These are phyloP conservation scores for Anthoscopus minutus DNA, from an alignment of 2,113 vertebrate species.

Conservation along the genomic window DNA sequence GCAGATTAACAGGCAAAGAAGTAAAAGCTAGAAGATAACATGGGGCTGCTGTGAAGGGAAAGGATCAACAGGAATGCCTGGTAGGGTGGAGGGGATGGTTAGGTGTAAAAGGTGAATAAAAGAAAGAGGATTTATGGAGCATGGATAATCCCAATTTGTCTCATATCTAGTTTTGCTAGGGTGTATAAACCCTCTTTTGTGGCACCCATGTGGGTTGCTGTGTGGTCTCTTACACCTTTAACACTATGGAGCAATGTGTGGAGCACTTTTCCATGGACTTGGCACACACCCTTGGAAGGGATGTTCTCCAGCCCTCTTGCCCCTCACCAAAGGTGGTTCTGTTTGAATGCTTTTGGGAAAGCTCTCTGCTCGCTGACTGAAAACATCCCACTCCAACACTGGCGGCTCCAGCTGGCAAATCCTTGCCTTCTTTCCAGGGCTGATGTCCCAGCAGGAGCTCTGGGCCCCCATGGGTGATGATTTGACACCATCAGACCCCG, in stretches of 20 bases:
- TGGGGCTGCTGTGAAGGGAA: background rate
- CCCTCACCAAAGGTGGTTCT: background rate
- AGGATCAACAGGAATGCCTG: background rate
- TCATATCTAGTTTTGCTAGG: background rate
- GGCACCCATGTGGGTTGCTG: background rate
- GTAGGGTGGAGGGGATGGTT: background rate
- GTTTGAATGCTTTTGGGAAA: background rate
- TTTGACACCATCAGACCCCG: background rate
- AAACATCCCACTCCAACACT: accelerated
- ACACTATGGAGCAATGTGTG: accelerated
- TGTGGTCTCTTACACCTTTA: background rate
- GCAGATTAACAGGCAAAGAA: background rate
- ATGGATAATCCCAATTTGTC: background rate
- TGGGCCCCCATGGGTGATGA: background rate
- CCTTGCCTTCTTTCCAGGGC: background rate
- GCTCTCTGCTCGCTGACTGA: background rate
- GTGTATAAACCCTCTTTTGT: background rate
- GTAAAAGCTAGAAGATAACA: background rate
- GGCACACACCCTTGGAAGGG: background rate
- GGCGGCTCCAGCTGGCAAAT: background rate
- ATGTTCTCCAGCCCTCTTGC: background rate
- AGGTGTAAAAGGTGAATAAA: background rate
- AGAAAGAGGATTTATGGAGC: background rate
- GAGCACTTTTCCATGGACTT: background rate
- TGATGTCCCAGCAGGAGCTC: background rate